phyloP scores from a whole-genome alignment of 2,797 vertebrate genomes.

The Melopsittacus undulatus region DNA sequence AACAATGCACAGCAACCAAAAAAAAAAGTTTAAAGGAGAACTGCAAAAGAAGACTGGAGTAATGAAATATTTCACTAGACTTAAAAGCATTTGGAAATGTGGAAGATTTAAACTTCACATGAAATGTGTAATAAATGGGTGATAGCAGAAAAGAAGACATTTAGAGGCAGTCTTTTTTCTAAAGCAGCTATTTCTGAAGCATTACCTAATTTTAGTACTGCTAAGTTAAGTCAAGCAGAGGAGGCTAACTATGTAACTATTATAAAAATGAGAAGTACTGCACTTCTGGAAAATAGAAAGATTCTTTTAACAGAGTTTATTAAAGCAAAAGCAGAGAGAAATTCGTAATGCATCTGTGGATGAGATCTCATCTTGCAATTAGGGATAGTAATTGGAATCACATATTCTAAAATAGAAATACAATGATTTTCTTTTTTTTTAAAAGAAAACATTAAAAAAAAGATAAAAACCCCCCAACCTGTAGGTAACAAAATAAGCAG shows the following conservation, averaged over 20 bases:
- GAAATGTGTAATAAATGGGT: background rate
- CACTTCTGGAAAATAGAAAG: constrained; percentile 17
- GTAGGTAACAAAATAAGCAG: background rate
- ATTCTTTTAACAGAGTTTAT: constrained; percentile 40
- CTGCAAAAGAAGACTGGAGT: background rate
- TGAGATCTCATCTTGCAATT: background rate
- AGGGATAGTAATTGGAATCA: background rate
- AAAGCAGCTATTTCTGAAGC: constrained; percentile 31
- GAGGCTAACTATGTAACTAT: background rate
- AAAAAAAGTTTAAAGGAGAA: background rate
- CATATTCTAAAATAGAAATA: background rate
- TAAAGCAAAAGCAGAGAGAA: constrained; percentile 21
- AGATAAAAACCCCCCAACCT: background rate
- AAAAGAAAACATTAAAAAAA: background rate
- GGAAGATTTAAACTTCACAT: background rate
- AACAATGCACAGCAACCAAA: background rate
- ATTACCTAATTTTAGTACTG: constrained; percentile 39
- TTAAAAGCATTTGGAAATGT: background rate
- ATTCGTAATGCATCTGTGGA: background rate
- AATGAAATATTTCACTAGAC: background rate
- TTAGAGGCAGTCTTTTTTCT: constrained; percentile 1
- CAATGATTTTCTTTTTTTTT: background rate
- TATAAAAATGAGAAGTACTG: constrained; percentile 17
- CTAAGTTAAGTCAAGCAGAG: constrained; percentile 39
- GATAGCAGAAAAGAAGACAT: background rate